Base-by-base conservation (phyloP, 2,113 vertebrate species). In the Atractosteus spatula region DNA sequence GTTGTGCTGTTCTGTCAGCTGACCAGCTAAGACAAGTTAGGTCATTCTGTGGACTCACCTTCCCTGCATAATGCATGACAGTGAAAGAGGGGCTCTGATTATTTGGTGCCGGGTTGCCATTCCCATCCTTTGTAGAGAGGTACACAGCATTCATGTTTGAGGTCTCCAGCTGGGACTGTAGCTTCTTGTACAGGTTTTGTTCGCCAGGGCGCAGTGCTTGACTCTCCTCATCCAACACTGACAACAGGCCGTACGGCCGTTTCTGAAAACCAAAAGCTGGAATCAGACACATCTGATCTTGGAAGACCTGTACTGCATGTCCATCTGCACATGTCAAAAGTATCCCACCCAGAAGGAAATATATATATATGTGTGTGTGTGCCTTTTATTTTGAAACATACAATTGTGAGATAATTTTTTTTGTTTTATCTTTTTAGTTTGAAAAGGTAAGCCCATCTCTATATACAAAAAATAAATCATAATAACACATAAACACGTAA, bases 211-310 rank as follows among this genome's bases (percentile, higher is more conserved):
- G 88, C 70, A 89, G 6, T 29, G 86, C 89, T 13, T 96, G 93
- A 75, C 94, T 97, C 91, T 98, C 96, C 84, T 99, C 97, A 80
- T 98, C 96, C 77, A 99, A 78, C 75, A 95, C 71, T 51, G 90
- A 92, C 72, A 99, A 87, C 85, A 98, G 89, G 10, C 97, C 96
- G 72, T 93, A 93, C 12, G 97, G 29, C 29, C 29, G 96, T 77
- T 91, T 96, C 96, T 98, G 89, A 71, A 88, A 89, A 3, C 45
- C 59, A 82, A 78, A 81, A n/a, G 51, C 41, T 62, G n/a, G 1
- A 6, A 51, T 42, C 68, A 41, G 73, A 68, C 12, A 69, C 42
- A 69, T 51, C 47, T 51, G 5, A 51, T 51, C 47, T 51, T 5
- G 10, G 47, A 10, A 51, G 47, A 10, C 29, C 29, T 29, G 29